Percentiles rank a stretch among this genome's conserved stretches.
phyloP scores from a whole-genome alignment of 2,113 vertebrate genomes.

The Dasyurus viverrinus region DNA sequence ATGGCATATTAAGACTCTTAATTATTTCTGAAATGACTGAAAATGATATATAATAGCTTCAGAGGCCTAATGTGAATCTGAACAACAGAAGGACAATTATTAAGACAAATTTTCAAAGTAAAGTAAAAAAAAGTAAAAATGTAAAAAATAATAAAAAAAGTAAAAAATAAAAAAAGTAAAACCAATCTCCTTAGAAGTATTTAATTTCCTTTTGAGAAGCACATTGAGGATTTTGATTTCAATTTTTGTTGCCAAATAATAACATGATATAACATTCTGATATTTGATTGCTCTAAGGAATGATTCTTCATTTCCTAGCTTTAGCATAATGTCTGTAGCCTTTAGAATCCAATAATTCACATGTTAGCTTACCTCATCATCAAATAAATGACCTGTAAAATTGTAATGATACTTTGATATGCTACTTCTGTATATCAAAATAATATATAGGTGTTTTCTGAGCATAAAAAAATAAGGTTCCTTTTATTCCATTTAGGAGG shows the following conservation, averaged over 20 bases:
- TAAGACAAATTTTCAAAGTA: neutral
- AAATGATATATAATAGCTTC: neutral
- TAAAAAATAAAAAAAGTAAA: no score
- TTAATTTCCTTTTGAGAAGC: neutral
- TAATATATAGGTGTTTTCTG: neutral
- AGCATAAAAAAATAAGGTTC: conserved; percentile 13
- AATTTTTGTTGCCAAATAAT: neutral
- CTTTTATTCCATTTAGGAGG: conserved; percentile 20
- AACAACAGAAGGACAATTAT: neutral
- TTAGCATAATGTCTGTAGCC: neutral
- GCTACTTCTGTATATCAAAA: conserved; percentile 1
- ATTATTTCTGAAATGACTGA: neutral
- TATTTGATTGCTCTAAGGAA: neutral
- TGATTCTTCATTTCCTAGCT: neutral
- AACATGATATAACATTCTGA: neutral
- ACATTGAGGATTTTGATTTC: neutral
- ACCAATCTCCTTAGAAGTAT: neutral
- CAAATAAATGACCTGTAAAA: neutral
- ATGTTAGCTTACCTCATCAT: neutral
- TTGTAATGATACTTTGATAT: neutral
- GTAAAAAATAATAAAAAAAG: no score
- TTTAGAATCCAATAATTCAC: neutral
- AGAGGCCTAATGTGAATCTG: neutral
- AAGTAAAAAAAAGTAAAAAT: no score
- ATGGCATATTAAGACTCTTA: neutral